Evolutionary conservation across 2,888 invertebrate species (phyloP).

Genomic region (Eupithecia vulgata): DNA sequence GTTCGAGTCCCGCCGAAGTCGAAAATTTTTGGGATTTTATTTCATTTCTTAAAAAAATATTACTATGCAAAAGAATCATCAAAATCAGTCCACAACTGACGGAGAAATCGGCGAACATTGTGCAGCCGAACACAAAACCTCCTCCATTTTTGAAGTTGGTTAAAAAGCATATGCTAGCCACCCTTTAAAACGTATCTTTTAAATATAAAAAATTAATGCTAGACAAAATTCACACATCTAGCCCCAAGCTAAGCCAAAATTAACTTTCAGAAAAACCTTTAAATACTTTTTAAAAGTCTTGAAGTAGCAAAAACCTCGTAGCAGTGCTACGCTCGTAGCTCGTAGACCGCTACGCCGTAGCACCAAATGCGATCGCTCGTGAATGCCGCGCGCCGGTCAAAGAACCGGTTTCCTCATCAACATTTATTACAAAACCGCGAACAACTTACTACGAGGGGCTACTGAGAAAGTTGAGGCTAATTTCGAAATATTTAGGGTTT

Average conservation of each 20-base stretch:
- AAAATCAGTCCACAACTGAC: background rate
- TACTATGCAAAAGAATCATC: background rate
- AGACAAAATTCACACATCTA: no score
- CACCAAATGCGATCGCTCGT: conserved; percentile 26
- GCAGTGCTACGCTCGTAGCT: conserved; percentile 30
- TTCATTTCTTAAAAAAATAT: no score
- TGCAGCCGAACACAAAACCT: background rate
- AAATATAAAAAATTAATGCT: no score
- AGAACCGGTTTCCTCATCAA: conserved; percentile 44
- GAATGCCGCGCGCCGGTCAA: conserved; percentile 37
- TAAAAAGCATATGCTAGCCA: background rate
- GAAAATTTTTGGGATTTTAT: no score
- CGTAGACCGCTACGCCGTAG: conserved; percentile 30
- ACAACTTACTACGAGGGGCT: conserved; percentile 40
- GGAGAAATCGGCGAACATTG: background rate
- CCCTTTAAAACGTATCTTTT: background rate
- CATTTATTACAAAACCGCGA: conserved; percentile 45
- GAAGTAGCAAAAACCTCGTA: conserved; percentile 17
- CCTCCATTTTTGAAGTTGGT: background rate
- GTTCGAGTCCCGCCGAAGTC: no score
- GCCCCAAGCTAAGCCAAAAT: no score
- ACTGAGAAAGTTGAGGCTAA: conserved; percentile 24
- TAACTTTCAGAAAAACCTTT: background rate
- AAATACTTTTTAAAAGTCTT: background rate
- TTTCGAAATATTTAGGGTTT: conserved; percentile 1